Base-by-base conservation (phyloP, 2,113 vertebrate species). In the Trogon melanurus region DNA sequence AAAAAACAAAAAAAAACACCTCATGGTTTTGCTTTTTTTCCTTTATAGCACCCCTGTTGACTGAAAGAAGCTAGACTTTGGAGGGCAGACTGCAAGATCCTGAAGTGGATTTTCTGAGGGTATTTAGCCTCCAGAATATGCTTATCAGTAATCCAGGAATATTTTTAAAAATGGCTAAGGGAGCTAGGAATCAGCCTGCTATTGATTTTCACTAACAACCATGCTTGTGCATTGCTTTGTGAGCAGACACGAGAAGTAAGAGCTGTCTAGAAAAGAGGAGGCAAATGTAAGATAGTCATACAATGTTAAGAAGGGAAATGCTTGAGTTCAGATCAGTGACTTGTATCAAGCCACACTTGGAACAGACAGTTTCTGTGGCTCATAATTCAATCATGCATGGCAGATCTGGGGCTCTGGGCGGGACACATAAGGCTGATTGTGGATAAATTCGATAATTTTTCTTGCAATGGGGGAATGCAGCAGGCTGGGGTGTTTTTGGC, bases 21-120 rank as follows among this genome's bases (percentile, higher is more conserved):
- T 13, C 11, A 50, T 2, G 4, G 13, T 2, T 30, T 54, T n/a
- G 4, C 0, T 9, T 57, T 54, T 16, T 67, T n/a, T 17, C 11
- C 10, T 73, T 61, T 64, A n/a, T 11, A 25, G 41, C 41, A 65
- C 6, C 3, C 27, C 22, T 38, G 9, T 36, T 62, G 13, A 38
- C 32, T 57, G 66, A 14, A 54, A 34, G 56, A 61, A 66, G 23
- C 26, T 51, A 44, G 48, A 47, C 30, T 73, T 72, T 62, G 13
- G 19, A 73, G 44, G 25, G 32, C 36, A 32, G 32, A 47, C 26
- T 64, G 22, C 32, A 61, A n/a, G 27, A 60, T 44, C 45, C 48
- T 32, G 22, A 18, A 57, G 19, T 30, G 25, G 23, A 29, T 48
- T 27, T 79, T 62, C 62, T 41, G 12, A 79, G n/a, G 5, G 10